Evolutionary conservation across 2,888 invertebrate genomes (phyloP).

Genomic region (Nasonovia ribisnigri): DNA sequence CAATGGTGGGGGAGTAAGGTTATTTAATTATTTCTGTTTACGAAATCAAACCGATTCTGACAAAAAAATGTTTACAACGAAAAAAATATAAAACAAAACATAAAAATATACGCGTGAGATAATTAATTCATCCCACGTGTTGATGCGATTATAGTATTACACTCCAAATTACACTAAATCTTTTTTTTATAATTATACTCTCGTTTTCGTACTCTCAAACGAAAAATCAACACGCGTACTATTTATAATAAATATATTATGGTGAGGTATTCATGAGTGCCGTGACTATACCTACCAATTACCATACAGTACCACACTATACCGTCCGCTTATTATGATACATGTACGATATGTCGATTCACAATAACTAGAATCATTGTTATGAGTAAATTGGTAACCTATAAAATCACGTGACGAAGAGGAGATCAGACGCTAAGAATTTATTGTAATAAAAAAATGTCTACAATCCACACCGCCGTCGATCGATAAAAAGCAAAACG

Average conservation of each 20-base stretch:
- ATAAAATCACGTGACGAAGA: background rate
- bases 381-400: background rate
- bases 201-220: background rate
- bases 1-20: background rate
- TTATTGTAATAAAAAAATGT: constrained; percentile 1
- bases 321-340: background rate
- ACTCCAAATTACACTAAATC: background rate
- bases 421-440: background rate
- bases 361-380: background rate
- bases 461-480: background rate
- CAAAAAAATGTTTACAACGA: constrained; percentile 18
- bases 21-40: constrained; percentile 22
- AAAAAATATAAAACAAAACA: background rate
- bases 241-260: background rate
- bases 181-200: constrained; percentile 1
- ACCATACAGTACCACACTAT: background rate
- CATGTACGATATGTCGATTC: background rate
- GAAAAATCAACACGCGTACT: background rate
- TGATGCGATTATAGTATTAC: background rate
- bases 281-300: background rate
- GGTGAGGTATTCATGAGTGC: background rate
- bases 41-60: constrained; percentile 33
- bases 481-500: background rate
- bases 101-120: background rate
- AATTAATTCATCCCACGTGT: background rate